Evolutionary conservation across 2,113 vertebrate genomes (phyloP).

Genomic region (Cyanoramphus novaezelandiae): DNA sequence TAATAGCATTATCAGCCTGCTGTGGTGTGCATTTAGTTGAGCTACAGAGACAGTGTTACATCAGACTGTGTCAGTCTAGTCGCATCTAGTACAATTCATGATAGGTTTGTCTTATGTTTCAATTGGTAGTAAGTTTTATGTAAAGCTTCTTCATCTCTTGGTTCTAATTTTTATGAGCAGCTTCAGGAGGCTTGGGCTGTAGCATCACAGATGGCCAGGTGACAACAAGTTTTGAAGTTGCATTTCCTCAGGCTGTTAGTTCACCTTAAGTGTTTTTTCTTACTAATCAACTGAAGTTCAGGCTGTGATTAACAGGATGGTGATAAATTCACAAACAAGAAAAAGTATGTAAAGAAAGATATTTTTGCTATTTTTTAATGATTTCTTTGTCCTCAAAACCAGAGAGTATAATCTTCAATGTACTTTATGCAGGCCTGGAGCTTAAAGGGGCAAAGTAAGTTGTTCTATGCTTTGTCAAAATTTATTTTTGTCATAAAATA

Average conservation of each 20-base stretch:
- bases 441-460: background rate
- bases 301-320: background rate
- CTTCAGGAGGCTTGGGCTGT: background rate
- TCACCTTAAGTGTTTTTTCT: background rate
- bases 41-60: background rate
- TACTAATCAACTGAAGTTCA: background rate
- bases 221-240: background rate
- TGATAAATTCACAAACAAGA: background rate
- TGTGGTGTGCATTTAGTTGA: background rate
- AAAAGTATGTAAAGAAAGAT: background rate
- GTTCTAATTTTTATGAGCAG: background rate
- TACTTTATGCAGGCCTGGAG: background rate
- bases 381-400: background rate
- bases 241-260: background rate
- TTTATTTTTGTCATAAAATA: background rate
- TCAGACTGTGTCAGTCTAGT: background rate
- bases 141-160: background rate
- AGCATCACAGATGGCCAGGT: background rate
- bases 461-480: background rate
- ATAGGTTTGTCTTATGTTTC: background rate
- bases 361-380: background rate
- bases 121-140: background rate
- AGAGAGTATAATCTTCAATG: background rate
- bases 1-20: background rate
- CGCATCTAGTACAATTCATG: background rate